Percentiles rank a stretch among this genome's conserved stretches.
Evolutionary conservation across 2,888 invertebrate species (phyloP).

Genomic region (Leptopterna dolabrata): DNA sequence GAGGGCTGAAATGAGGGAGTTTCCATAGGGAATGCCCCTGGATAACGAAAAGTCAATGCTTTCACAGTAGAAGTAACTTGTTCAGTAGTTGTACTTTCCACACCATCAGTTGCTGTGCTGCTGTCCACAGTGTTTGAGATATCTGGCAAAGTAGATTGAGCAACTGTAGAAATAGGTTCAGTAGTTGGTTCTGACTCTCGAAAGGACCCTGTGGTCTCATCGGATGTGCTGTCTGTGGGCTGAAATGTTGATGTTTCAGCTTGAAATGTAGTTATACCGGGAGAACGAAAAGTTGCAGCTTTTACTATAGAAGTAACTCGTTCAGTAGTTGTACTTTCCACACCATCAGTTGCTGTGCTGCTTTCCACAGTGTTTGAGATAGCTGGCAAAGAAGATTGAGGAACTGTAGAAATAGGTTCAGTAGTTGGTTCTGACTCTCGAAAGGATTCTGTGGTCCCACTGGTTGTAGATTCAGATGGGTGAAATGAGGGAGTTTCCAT

Average conservation of each 20-base stretch:
- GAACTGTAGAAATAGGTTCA: background rate
- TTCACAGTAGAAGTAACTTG: background rate
- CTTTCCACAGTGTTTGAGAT: background rate
- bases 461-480: background rate
- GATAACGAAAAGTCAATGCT: background rate
- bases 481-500: background rate
- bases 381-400: background rate
- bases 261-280: background rate
- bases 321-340: constrained; percentile 34
- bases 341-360: background rate
- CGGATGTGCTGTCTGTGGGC: background rate
- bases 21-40: background rate
- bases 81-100: constrained; percentile 23
- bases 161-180: background rate
- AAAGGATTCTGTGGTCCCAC: background rate
- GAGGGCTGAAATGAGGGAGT: background rate
- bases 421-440: background rate
- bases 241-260: background rate
- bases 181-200: background rate
- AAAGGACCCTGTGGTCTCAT: background rate
- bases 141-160: background rate
- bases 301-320: background rate
- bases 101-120: background rate
- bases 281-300: background rate
- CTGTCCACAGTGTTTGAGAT: background rate